These are phyloP conservation scores for Itoplectis maculator DNA, from an alignment of 2,888 invertebrate genomes.

Conservation along the genomic window DNA sequence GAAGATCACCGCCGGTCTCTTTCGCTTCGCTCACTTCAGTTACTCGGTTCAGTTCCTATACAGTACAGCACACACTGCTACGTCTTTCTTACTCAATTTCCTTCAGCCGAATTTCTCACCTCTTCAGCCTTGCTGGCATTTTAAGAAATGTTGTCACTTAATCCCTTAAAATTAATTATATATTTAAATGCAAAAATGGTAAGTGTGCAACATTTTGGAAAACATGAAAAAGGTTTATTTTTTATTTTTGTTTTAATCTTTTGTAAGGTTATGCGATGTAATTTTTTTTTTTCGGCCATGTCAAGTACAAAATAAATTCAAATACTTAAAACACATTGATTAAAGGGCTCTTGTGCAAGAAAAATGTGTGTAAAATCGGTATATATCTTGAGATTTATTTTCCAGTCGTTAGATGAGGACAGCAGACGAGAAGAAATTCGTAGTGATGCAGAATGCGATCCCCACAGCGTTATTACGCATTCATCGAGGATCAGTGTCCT, in stretches of 20 bases:
- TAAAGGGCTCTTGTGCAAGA: too few species aligned
- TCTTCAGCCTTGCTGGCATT: constrained; percentile 10
- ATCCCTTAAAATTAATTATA: too few species aligned
- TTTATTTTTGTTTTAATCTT: too few species aligned
- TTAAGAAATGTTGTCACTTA: not conserved
- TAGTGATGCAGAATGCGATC: not conserved
- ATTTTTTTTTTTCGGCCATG: constrained; percentile 3
- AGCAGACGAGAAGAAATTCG: not conserved
- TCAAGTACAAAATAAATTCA: too few species aligned
- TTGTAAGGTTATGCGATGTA: too few species aligned
- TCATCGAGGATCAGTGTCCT: constrained; percentile 75
- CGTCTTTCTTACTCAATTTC: constrained; percentile 37
- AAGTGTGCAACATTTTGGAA: too few species aligned
- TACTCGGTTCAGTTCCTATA: constrained; percentile 34
- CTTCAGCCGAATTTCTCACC: constrained; percentile 31
- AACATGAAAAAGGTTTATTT: too few species aligned
- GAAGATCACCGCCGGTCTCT: constrained; percentile 80
- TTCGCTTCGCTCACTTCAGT: constrained; percentile 69
- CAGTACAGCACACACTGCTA: constrained; percentile 1
- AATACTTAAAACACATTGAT: too few species aligned
- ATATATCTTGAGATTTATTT: not conserved
- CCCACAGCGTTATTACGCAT: constrained; percentile 70
- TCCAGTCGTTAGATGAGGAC: not conserved
- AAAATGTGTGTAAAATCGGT: not conserved
- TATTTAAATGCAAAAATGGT: too few species aligned